A percentile compares a stretch with the other conserved stretches of the same genome.
These are phyloP conservation scores for Synaphobranchus kaupii DNA, from an alignment of 2,797 vertebrate species.

Conservation along the genomic window DNA sequence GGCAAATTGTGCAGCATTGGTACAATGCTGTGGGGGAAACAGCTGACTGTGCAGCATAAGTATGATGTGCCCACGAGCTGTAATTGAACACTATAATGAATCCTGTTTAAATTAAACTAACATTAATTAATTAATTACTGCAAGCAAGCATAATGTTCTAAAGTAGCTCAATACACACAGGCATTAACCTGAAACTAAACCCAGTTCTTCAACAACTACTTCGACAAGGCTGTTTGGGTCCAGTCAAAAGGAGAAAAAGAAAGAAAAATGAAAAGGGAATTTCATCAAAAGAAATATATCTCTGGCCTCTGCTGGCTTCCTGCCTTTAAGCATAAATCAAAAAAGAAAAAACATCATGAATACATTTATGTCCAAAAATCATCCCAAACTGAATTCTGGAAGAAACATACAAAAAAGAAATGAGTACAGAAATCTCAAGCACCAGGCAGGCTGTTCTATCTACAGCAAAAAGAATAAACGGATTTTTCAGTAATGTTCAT, in stretches of 20 bases:
- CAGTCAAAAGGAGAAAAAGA: not conserved
- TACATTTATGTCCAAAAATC: slow-evolving; percentile 38
- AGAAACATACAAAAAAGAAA: not conserved
- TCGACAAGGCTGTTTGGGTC: not conserved
- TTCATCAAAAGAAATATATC: not conserved
- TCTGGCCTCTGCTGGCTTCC: not conserved
- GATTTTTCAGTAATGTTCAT: not conserved
- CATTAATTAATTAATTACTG: slow-evolving; percentile 5
- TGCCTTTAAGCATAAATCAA: slow-evolving; percentile 23
- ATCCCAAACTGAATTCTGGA: not conserved
- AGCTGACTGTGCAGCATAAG: slow-evolving; percentile 59
- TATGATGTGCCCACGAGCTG: slow-evolving; percentile 36
- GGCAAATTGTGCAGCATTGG: not conserved
- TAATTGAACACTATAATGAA: slow-evolving; percentile 51
- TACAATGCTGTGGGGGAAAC: slow-evolving; percentile 25
- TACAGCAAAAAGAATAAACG: not conserved
- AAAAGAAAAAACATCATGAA: slow-evolving; percentile 45
- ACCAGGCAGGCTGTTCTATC: not conserved
- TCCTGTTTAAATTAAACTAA: slow-evolving; percentile 34
- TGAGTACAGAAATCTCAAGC: not conserved
- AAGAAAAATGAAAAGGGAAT: not conserved
- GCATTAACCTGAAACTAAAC: not conserved
- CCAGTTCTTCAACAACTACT: not conserved
- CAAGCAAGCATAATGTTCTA: not conserved
- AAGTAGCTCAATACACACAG: not conserved